Evolutionary conservation across 2,888 invertebrate species (phyloP).

Genomic region (Octodonta nipae): DNA sequence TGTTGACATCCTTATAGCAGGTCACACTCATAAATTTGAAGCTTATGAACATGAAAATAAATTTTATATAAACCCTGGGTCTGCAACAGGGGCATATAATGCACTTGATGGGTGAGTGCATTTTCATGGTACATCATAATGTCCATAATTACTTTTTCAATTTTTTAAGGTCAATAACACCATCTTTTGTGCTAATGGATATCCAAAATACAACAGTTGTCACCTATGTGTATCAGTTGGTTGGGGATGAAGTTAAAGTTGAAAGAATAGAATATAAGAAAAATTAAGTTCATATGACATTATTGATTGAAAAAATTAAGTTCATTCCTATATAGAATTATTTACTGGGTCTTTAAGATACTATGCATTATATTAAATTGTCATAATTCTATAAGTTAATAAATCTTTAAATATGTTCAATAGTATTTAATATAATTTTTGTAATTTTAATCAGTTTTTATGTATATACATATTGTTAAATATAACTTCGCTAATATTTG

Average conservation of each 20-base stretch:
- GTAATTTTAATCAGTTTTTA: too few relatives aligned
- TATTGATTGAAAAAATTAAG: too few relatives aligned
- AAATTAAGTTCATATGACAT: too few relatives aligned
- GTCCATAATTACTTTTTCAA: conserved; percentile 1
- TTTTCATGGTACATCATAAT: neutral
- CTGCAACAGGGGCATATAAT: conserved; percentile 95
- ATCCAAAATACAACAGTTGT: conserved; percentile 96
- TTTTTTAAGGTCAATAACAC: conserved; percentile 64
- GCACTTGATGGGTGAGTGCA: conserved; percentile 69
- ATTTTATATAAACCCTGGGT: conserved; percentile 98
- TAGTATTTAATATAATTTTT: too few relatives aligned
- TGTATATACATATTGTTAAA: too few relatives aligned
- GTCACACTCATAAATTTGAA: conserved; percentile 96
- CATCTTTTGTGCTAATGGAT: conserved; percentile 97
- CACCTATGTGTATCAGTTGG: conserved; percentile 93
- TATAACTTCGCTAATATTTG: too few relatives aligned
- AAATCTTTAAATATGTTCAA: too few relatives aligned
- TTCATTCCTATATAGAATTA: too few relatives aligned
- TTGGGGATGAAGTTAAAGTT: conserved; percentile 97
- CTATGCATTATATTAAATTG: too few relatives aligned
- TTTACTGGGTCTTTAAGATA: too few relatives aligned
- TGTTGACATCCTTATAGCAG: conserved; percentile 96
- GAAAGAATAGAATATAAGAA: conserved; percentile 96
- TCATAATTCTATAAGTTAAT: too few relatives aligned
- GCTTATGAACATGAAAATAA: conserved; percentile 97